Evolutionary conservation across 1,140 invertebrate species (phyloP), one percentile per base, ranked within the genome.

Genomic region (Scaptomyza pallida): DNA sequence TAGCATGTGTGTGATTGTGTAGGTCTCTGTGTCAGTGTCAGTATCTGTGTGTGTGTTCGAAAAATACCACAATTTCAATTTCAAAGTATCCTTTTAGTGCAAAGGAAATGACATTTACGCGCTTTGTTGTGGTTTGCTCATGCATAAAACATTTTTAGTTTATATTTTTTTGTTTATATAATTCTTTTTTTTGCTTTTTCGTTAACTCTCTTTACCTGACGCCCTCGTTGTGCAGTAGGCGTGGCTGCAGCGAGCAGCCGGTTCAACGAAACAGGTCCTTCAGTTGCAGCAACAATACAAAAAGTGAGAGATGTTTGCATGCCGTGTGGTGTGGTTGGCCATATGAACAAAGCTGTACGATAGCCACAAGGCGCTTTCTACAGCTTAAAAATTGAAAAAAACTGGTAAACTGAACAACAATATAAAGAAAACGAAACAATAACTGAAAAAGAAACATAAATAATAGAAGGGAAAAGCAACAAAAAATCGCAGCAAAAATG

Each of bases 31-130:
- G 35, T 40, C 35, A 23, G 43, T 10, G 30, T 60, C 44, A 45
- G 26, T 47, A 44, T 35, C 57, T 70, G 52, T 59, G 62, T 57
- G 60, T 52, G 37, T 74, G 64, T 71, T 72, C 56, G 57, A 59
- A 75, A 78, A 81, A 81, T 75, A 78, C 82, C 82, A 88, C 82
- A 88, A 88, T 88, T 88, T 88, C 78, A 88, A 88, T 88, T 88
- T 88, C 82, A 88, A 88, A 88, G 82, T 88, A 88, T 88, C 83
- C 82, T 88, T 88, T 88, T 88, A 88, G 82, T 81, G 74, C 70
- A 85, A 88, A 78, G 82, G 82, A 88, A 88, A 88, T 88, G 82
- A 88, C 82, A 88, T 88, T 88, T 88, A 88, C 82, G 82, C 82
- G 82, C 82, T 88, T 88, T 88, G 82, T 88, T 88, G 82, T 88